These are phyloP conservation scores for Mystacornis crossleyi DNA, from an alignment of 2,113 vertebrate species.

Conservation along the genomic window DNA sequence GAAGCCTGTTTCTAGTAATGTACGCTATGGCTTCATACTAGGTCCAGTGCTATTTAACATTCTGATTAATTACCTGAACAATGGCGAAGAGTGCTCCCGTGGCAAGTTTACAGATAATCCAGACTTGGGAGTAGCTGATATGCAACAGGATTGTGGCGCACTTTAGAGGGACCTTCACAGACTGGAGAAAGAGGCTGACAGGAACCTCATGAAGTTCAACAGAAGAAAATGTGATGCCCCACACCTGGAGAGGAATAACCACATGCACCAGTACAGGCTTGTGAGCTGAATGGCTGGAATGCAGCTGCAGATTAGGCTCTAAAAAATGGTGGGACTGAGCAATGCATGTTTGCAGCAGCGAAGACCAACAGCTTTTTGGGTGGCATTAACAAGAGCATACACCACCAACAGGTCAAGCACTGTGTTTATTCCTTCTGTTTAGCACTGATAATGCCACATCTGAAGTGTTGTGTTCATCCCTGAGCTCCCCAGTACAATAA, in stretches of 20 bases:
- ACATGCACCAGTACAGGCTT: not conserved
- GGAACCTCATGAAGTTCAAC: not conserved
- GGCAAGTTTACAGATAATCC: not conserved
- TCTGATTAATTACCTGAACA: not conserved
- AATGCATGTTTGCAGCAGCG: not conserved
- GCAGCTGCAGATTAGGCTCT: not conserved
- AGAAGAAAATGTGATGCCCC: not conserved
- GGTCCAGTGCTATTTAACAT: not conserved
- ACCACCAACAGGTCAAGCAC: not conserved
- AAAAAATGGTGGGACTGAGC: not conserved
- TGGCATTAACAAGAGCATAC: not conserved
- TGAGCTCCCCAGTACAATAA: not conserved
- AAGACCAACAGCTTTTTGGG: not conserved
- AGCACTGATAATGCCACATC: not conserved
- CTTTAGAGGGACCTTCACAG: not conserved
- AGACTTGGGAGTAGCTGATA: not conserved
- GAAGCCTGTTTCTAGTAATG: not conserved
- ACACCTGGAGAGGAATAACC: not conserved
- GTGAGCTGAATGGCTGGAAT: not conserved
- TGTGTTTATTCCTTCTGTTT: not conserved
- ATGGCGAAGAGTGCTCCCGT: not conserved
- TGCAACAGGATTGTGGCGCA: not conserved
- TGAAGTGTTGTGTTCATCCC: not conserved
- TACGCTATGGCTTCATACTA: not conserved
- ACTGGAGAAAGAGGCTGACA: not conserved